phyloP scores from a whole-genome alignment of 2,888 invertebrate genomes.

The Clostera curtula region DNA sequence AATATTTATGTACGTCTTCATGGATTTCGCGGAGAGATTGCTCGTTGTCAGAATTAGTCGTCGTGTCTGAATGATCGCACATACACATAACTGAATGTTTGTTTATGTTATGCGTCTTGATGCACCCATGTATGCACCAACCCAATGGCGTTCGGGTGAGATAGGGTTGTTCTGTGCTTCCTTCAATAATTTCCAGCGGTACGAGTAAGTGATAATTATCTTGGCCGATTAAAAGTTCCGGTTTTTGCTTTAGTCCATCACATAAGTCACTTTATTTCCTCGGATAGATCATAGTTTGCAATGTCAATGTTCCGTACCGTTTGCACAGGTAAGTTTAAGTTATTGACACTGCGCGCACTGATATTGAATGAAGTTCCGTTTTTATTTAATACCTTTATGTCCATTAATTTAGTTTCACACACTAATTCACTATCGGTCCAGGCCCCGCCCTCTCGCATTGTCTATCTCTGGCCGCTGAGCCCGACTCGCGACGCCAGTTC shows the following conservation, averaged over 20 bases:
- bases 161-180: slow-evolving; percentile 2
- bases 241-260: not conserved
- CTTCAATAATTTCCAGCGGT: not conserved
- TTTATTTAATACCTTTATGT: not conserved
- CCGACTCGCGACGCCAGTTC: not conserved
- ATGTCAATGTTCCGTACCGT: not conserved
- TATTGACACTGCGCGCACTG: not conserved
- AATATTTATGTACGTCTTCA: slow-evolving; percentile 1
- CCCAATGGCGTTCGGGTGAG: slow-evolving; percentile 4
- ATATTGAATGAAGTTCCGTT: not conserved
- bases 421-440: not conserved
- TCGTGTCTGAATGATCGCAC: not conserved
- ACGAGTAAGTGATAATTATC: slow-evolving; percentile 3
- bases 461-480: slow-evolving; percentile 1
- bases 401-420: not conserved
- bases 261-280: not conserved
- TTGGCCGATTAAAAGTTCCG: slow-evolving; percentile 3
- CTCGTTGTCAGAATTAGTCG: not conserved
- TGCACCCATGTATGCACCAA: slow-evolving; percentile 3
- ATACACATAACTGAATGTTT: not conserved
- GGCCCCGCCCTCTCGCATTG: not conserved
- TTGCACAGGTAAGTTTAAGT: slow-evolving; percentile 1
- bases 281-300: not conserved
- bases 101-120: not conserved
- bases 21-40: not conserved